phyloP scores from a whole-genome alignment of 2,797 vertebrate species.

The Falco cherrug region DNA sequence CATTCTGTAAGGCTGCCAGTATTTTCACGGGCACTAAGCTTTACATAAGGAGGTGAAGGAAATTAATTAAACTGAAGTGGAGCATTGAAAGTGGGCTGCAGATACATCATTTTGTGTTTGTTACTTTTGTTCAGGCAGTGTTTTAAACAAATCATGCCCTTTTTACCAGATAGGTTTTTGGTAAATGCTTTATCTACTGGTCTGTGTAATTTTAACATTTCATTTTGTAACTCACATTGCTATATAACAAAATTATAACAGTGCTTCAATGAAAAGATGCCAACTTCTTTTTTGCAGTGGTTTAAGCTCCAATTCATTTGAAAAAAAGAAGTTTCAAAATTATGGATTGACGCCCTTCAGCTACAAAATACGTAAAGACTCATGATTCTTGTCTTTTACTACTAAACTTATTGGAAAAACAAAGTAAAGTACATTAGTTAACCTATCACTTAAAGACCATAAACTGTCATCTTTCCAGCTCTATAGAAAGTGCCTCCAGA shows the following conservation, averaged over 20 bases:
- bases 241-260: neutral
- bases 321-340: constrained; percentile 9
- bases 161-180: neutral
- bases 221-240: constrained; percentile 9
- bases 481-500: constrained; percentile 35
- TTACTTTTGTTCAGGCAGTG: neutral
- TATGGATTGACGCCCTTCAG: constrained; percentile 37
- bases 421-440: constrained; percentile 56
- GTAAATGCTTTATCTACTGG: neutral
- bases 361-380: constrained; percentile 16
- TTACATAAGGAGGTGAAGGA: neutral
- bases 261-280: neutral
- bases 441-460: constrained; percentile 36
- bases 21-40: neutral
- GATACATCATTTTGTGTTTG: neutral
- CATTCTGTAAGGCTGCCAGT: neutral
- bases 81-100: neutral
- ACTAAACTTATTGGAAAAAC: constrained; percentile 45
- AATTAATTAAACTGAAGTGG: constrained; percentile 35
- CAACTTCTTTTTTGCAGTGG: constrained; percentile 14
- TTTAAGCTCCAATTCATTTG: constrained; percentile 47
- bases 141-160: neutral
- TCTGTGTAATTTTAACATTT: constrained; percentile 52
- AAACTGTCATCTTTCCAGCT: constrained; percentile 42
- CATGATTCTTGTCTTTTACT: constrained; percentile 20